Evolutionary conservation across 2,113 vertebrate genomes (phyloP), one percentile per base, ranked within the genome.

Genomic region (Panthera leo): DNA sequence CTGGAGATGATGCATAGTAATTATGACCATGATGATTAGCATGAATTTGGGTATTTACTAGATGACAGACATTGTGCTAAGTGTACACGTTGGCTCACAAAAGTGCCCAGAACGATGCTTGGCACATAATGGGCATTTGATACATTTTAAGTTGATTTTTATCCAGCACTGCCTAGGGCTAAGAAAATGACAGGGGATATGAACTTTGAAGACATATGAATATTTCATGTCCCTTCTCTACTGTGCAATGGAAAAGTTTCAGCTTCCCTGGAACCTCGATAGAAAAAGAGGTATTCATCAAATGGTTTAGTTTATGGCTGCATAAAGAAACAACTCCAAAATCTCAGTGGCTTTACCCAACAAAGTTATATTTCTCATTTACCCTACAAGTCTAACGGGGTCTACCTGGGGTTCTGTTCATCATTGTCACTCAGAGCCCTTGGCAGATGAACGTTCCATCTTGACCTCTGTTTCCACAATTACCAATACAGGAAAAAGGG

Each of bases 251-350:
- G 91, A 55, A 27, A 95, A 71, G 12, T 79, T 87, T 92, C 78
- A 83, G 34, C 78, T 86, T 79, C 27, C 19, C 11, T 91, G 18
- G 31, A 85, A 80, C 4, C 48, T 25, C 73, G 53, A 68, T 51
- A 36, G 3, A 83, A 36, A 86, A 63, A 63, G 48, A 39, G 45
- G 2, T 61, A 51, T 53, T 45, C 27, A 5, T 63, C 55, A 53
- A 45, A 34, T 87, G 14, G 45, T 15, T 92, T 85, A 76, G 21
- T 27, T 63, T 85, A 34, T 27, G 31, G 34, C 13, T 58, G 15
- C 6, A 95, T 84, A 94, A 94, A 93, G 84, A 80, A 97, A 68
- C 29, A 58, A 89, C 67, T 73, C 14, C 75, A 51, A 48, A 34
- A 86, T 68, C 53, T 61, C 63, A 34, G 29, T 78, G n/a, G 45